Evolutionary conservation across 2,888 invertebrate genomes (phyloP).

Genomic region (Acleris laterana): DNA sequence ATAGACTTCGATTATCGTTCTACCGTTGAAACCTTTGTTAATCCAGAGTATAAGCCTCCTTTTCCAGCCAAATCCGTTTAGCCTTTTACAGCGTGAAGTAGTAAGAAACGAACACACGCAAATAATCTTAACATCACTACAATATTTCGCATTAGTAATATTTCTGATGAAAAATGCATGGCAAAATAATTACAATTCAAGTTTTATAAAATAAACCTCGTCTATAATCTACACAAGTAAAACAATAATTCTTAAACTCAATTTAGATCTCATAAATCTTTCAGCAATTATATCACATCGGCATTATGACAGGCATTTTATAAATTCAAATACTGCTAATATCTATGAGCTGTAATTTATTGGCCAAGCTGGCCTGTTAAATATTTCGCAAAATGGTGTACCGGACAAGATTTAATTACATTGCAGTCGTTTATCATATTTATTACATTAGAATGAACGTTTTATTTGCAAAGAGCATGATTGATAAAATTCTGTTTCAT

Average conservation of each 20-base stretch:
- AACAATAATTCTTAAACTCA: conserved; percentile 1
- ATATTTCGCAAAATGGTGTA: conserved; percentile 34
- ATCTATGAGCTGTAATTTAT: conserved; percentile 28
- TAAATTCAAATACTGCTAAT: conserved; percentile 34
- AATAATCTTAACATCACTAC: too few relatives aligned
- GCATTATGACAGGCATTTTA: conserved; percentile 29
- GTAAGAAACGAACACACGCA: too few relatives aligned
- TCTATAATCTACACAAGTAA: neutral
- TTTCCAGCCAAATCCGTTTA: too few relatives aligned
- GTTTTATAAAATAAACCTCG: neutral
- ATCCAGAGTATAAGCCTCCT: too few relatives aligned
- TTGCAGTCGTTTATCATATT: conserved; percentile 32
- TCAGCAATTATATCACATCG: conserved; percentile 25
- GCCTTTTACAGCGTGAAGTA: too few relatives aligned
- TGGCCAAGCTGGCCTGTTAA: conserved; percentile 31
- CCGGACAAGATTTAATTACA: conserved; percentile 35
- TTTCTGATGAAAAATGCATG: too few relatives aligned
- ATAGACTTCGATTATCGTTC: too few relatives aligned
- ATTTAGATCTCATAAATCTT: conserved; percentile 16
- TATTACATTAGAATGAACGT: conserved; percentile 22
- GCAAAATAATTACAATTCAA: too few relatives aligned
- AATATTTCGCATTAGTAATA: too few relatives aligned
- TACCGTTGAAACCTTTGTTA: too few relatives aligned
- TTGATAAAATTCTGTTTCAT: neutral
- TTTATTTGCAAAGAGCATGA: conserved; percentile 7